Percentiles rank a stretch among this genome's conserved stretches.
Conservation (phyloP, 2,888 invertebrate genomes). For the Eupeodes luniger region DNA sequence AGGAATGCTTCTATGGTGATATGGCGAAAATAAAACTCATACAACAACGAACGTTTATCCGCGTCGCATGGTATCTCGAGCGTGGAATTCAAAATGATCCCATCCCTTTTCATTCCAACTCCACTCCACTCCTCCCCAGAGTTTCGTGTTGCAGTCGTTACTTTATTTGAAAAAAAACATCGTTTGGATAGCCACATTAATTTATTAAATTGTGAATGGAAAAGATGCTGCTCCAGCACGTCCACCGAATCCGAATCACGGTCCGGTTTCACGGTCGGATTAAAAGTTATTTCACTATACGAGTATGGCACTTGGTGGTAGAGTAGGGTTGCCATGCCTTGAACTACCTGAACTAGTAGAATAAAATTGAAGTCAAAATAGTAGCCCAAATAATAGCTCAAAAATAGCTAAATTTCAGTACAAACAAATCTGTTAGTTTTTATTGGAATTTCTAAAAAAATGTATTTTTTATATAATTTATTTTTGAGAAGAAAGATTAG, state of each 20-base stretch:
- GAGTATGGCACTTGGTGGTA: background rate
- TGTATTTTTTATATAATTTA: too few species aligned
- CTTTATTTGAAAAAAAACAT: constrained; percentile 8
- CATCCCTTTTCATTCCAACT: background rate
- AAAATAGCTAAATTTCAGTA: too few species aligned
- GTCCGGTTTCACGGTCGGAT: constrained; percentile 46
- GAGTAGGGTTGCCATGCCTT: background rate
- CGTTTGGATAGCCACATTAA: constrained; percentile 36
- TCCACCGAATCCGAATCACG: constrained; percentile 19
- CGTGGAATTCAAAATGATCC: constrained; percentile 49
- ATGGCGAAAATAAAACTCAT: constrained; percentile 36
- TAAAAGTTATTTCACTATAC: constrained; percentile 11
- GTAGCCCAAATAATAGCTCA: too few species aligned
- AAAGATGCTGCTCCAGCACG: constrained; percentile 41
- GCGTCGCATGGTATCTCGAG: constrained; percentile 38
- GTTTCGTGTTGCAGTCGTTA: constrained; percentile 46
- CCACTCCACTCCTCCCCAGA: constrained; percentile 27
- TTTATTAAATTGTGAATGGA: constrained; percentile 37
- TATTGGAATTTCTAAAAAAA: too few species aligned
- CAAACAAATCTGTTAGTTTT: too few species aligned
- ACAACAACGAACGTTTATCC: constrained; percentile 24
- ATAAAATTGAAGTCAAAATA: too few species aligned
- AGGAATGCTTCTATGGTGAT: constrained; percentile 1
- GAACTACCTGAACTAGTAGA: too few species aligned
- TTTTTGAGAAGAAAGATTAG: too few species aligned